These are phyloP conservation scores for Varecia variegata DNA, from an alignment of 2,797 vertebrate genomes.

Conservation along the genomic window DNA sequence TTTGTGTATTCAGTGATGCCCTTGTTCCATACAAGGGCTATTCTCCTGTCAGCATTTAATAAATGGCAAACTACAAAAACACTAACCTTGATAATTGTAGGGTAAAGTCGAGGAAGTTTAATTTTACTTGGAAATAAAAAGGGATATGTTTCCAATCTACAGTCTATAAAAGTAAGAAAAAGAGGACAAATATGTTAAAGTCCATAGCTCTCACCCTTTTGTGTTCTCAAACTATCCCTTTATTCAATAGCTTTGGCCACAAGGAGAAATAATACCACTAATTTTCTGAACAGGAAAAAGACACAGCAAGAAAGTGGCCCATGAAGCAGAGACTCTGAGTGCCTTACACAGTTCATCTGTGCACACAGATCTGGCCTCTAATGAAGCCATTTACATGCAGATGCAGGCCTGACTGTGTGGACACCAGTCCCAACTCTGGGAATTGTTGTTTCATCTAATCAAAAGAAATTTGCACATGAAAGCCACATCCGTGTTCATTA, in stretches of 20 bases:
- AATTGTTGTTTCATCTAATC: constrained; percentile 83
- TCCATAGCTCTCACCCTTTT: constrained; percentile 3
- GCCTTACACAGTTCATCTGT: constrained; percentile 76
- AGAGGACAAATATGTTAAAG: constrained; percentile 40
- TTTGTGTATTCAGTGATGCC: not conserved
- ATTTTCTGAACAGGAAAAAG: constrained; percentile 80
- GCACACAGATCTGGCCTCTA: constrained; percentile 77
- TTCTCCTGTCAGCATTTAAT: constrained; percentile 24
- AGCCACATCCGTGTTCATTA: constrained; percentile 82
- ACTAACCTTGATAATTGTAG: not conserved
- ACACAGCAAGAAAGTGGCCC: constrained; percentile 78
- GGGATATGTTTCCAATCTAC: constrained; percentile 38
- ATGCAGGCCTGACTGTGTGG: constrained; percentile 75
- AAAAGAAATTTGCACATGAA: constrained; percentile 88
- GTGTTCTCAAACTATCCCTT: not conserved
- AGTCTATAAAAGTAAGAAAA: constrained; percentile 33
- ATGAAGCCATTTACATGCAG: constrained; percentile 85
- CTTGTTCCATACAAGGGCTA: not conserved
- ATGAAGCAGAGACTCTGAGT: constrained; percentile 75
- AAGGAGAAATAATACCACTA: constrained; percentile 73
- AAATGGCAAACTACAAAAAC: constrained; percentile 21
- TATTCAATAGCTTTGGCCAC: constrained; percentile 73
- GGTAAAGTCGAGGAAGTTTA: constrained; percentile 46
- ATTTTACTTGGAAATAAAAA: constrained; percentile 54
- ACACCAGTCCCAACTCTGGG: constrained; percentile 81